These are phyloP conservation scores for Dreissena rostriformis DNA, from an alignment of 1,140 invertebrate species.

Conservation along the genomic window DNA sequence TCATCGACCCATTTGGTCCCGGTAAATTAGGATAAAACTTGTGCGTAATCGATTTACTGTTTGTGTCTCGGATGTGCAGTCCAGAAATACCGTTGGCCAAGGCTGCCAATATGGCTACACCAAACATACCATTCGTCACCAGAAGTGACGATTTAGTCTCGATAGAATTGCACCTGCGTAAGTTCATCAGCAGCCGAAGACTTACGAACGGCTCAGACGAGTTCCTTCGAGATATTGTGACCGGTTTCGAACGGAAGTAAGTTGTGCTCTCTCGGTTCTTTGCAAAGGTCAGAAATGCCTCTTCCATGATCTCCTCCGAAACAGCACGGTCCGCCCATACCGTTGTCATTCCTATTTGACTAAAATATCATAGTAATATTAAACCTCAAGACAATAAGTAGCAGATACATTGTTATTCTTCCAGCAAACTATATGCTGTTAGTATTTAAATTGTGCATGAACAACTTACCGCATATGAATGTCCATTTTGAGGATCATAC, in stretches of 20 bases:
- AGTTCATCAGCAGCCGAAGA: constrained; percentile 44
- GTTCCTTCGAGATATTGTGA: constrained; percentile 53
- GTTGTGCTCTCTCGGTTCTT: constrained; percentile 51
- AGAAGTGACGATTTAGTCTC: constrained; percentile 19
- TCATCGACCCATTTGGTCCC: neutral
- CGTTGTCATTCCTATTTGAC: constrained; percentile 51
- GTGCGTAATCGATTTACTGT: constrained; percentile 10
- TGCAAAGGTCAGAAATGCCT: constrained; percentile 50
- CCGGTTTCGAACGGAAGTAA: constrained; percentile 56
- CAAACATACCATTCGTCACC: constrained; percentile 8
- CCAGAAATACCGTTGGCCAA: constrained; percentile 34
- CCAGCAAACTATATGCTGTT: too few species aligned
- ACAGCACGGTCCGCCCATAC: constrained; percentile 50
- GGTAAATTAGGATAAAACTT: neutral
- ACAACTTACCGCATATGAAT: too few species aligned
- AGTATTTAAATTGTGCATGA: too few species aligned
- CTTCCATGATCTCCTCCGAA: constrained; percentile 53
- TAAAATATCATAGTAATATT: too few species aligned
- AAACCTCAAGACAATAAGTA: too few species aligned
- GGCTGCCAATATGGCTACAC: constrained; percentile 33
- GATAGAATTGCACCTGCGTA: constrained; percentile 46
- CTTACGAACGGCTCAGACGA: constrained; percentile 55
- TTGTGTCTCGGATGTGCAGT: constrained; percentile 11
- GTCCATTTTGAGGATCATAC: too few species aligned
- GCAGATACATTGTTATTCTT: too few species aligned